A percentile compares a stretch with the other conserved stretches of the same genome.
Conservation (phyloP, 2,113 vertebrate genomes). For the Cathartes aura region DNA sequence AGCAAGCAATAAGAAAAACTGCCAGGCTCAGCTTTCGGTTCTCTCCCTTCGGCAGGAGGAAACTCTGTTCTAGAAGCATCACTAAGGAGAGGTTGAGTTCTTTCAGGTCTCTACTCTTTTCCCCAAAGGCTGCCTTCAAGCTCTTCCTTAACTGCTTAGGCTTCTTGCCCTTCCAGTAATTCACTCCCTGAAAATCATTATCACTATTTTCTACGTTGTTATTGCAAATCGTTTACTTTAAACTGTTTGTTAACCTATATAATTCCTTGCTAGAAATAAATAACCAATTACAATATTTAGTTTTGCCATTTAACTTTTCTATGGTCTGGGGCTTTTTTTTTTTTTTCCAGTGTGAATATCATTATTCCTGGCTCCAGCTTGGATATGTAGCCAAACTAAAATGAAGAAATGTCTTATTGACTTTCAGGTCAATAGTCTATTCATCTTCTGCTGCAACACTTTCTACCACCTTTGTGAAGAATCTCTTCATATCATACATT, state of each 20-base stretch:
- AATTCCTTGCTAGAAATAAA: background rate
- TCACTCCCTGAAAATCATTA: background rate
- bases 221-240: background rate
- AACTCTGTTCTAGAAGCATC: background rate
- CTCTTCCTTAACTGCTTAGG: background rate
- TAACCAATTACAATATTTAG: background rate
- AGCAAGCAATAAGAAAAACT: background rate
- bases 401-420: background rate
- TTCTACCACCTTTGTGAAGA: background rate
- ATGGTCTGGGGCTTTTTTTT: rapidly evolving
- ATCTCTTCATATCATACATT: background rate
- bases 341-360: background rate
- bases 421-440: background rate
- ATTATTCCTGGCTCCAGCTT: background rate
- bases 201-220: background rate
- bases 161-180: background rate
- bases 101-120: background rate
- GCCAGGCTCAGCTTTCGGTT: background rate
- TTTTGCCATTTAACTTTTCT: background rate
- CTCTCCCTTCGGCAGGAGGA: background rate
- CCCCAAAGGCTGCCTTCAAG: background rate
- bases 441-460: background rate
- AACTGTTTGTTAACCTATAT: background rate
- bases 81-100: background rate
- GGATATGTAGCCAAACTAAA: background rate